Percentiles rank a stretch among this genome's conserved stretches.
phyloP scores from a whole-genome alignment of 2,888 invertebrate genomes.

The Polyommatus iphigenia region DNA sequence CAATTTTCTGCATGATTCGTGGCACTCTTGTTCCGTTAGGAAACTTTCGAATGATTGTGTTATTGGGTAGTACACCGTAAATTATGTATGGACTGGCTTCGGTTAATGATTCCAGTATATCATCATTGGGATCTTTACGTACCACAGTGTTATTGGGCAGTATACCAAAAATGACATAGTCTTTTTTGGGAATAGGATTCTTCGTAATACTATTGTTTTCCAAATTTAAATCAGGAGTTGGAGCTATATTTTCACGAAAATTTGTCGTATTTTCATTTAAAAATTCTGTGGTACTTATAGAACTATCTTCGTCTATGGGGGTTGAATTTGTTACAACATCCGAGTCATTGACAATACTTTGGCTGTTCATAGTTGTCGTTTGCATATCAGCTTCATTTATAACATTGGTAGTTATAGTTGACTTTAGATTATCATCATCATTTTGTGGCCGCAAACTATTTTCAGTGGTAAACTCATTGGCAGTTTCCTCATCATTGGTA shows the following conservation, averaged over 20 bases:
- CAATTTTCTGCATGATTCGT: conserved; percentile 81
- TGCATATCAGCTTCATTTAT: conserved; percentile 6
- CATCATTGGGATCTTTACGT: conserved; percentile 85
- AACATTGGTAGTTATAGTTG: conserved; percentile 10
- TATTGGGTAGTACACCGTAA: conserved; percentile 88
- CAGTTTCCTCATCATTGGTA: conserved; percentile 22
- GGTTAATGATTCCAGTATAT: conserved; percentile 83
- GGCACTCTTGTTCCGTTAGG: conserved; percentile 90
- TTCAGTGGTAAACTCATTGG: conserved; percentile 37
- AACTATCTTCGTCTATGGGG: conserved; percentile 45
- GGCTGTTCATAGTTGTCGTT: conserved; percentile 16
- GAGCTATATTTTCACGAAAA: conserved; percentile 45
- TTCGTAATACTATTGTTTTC: conserved; percentile 50
- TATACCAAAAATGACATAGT: conserved; percentile 88
- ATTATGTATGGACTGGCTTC: conserved; percentile 86
- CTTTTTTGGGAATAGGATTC: conserved; percentile 78
- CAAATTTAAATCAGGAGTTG: conserved; percentile 47
- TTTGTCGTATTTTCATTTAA: conserved; percentile 47
- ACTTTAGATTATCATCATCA: conserved; percentile 35
- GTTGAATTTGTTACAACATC: conserved; percentile 46
- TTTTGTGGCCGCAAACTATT: conserved; percentile 38
- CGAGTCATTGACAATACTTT: conserved; percentile 35
- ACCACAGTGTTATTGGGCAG: conserved; percentile 89
- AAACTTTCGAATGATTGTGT: conserved; percentile 88
- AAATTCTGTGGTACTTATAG: conserved; percentile 49